phyloP scores from a whole-genome alignment of 1,140 invertebrate species.

The Galleria mellonella region DNA sequence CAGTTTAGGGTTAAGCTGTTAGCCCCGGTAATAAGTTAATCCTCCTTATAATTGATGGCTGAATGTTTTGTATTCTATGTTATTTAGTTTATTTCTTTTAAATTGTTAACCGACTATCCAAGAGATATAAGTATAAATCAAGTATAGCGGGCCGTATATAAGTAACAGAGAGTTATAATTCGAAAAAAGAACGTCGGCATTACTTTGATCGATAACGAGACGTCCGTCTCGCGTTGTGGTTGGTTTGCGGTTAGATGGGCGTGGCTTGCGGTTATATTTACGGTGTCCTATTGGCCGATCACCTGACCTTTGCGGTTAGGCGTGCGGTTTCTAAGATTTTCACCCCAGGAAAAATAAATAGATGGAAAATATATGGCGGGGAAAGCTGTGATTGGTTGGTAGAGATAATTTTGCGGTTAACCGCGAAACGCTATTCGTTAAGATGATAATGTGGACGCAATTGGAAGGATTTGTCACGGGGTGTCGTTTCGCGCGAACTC shows the following conservation, averaged over 20 bases:
- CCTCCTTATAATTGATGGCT: slow-evolving; percentile 2
- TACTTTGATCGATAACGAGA: slow-evolving; percentile 58
- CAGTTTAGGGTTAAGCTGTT: slow-evolving; percentile 30
- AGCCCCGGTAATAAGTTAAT: slow-evolving; percentile 14
- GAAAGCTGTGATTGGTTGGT: slow-evolving; percentile 46
- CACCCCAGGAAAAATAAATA: slow-evolving; percentile 70
- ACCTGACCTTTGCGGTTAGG: slow-evolving; percentile 71
- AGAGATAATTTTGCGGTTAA: slow-evolving; percentile 60
- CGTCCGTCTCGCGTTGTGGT: slow-evolving; percentile 69
- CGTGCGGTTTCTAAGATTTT: slow-evolving; percentile 72
- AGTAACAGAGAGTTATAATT: slow-evolving; percentile 14
- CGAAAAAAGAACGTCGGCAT: slow-evolving; percentile 45
- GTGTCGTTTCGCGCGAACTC: slow-evolving; percentile 27
- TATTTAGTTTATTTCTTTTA: too few species aligned
- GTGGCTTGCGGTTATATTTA: slow-evolving; percentile 70
- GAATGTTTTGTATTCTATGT: background rate
- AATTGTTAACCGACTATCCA: too few species aligned
- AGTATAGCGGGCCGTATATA: slow-evolving; percentile 10
- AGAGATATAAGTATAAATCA: slow-evolving; percentile 7
- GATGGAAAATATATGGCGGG: slow-evolving; percentile 49
- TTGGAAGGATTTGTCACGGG: slow-evolving; percentile 54
- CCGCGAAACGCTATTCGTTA: slow-evolving; percentile 64
- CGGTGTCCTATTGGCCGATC: slow-evolving; percentile 60
- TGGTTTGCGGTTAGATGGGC: slow-evolving; percentile 69
- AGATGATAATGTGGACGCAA: slow-evolving; percentile 53